Conservation (phyloP, 53 echinoderm and acorn worm genomes). For the Crossaster papposus region DNA sequence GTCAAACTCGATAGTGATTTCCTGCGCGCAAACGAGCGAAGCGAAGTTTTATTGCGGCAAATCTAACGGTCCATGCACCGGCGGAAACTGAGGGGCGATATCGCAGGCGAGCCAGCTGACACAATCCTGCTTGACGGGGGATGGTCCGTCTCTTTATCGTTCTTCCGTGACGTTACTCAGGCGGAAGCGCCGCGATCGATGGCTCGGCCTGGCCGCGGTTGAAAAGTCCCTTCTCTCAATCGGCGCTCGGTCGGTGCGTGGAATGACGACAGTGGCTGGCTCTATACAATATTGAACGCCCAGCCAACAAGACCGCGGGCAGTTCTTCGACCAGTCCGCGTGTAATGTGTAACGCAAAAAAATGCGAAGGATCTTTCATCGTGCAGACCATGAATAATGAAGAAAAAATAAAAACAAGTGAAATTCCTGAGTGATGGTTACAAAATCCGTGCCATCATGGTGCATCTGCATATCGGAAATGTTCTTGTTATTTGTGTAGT, state of each 20-base stretch:
- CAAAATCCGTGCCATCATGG: too few species aligned
- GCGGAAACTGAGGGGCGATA: conserved; percentile 34
- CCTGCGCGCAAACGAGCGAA: conserved; percentile 48
- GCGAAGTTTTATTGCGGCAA: conserved; percentile 57
- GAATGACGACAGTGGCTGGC: conserved; percentile 19
- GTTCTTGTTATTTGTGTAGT: too few species aligned
- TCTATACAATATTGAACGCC: conserved; percentile 44
- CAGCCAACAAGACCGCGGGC: conserved; percentile 26
- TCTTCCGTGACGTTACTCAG: conserved; percentile 45
- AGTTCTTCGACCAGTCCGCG: conserved; percentile 44
- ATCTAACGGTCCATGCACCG: conserved; percentile 38
- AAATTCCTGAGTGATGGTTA: background rate
- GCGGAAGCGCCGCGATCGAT: conserved; percentile 55
- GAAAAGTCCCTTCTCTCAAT: conserved; percentile 21
- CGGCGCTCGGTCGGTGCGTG: background rate
- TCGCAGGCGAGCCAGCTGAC: conserved; percentile 58
- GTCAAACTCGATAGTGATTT: conserved; percentile 57
- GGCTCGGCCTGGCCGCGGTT: conserved; percentile 28
- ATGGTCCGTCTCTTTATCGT: background rate
- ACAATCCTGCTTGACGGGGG: conserved; percentile 46
- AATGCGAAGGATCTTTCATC: conserved; percentile 14
- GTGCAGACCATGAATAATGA: conserved; percentile 18
- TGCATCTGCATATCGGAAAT: too few species aligned
- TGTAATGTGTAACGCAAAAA: conserved; percentile 15
- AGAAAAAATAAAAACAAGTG: background rate